Conservation (phyloP, 1,140 invertebrate genomes). For the Drepana arcuata region DNA sequence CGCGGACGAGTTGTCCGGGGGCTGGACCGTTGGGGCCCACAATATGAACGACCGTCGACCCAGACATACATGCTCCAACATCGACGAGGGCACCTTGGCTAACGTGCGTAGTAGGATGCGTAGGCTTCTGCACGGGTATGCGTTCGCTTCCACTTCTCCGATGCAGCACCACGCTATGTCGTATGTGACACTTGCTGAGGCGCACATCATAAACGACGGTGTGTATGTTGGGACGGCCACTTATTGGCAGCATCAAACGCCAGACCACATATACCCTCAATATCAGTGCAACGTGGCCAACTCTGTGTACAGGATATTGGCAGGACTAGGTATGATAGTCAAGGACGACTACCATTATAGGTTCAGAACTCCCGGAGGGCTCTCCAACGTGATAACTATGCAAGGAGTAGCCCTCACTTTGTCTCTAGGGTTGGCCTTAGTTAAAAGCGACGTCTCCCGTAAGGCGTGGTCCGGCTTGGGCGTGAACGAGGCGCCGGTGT, state of each 20-base stretch:
- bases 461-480: no score
- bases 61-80: neutral
- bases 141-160: neutral
- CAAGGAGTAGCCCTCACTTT: no score
- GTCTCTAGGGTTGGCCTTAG: no score
- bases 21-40: neutral
- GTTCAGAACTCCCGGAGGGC: no score
- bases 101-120: neutral
- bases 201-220: neutral
- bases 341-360: neutral
- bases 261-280: neutral
- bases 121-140: neutral
- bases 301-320: neutral
- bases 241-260: neutral
- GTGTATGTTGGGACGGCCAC: neutral
- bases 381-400: no score
- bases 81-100: neutral
- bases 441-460: no score
- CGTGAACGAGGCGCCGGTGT: no score
- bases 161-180: conserved; percentile 1
- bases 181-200: neutral
- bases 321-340: neutral
- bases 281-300: neutral
- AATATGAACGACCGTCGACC: neutral
- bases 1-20: neutral